Evolutionary conservation across 2,888 invertebrate genomes (phyloP), one percentile per base, ranked within the genome.

Genomic region (Drosophila nigritarsus): DNA sequence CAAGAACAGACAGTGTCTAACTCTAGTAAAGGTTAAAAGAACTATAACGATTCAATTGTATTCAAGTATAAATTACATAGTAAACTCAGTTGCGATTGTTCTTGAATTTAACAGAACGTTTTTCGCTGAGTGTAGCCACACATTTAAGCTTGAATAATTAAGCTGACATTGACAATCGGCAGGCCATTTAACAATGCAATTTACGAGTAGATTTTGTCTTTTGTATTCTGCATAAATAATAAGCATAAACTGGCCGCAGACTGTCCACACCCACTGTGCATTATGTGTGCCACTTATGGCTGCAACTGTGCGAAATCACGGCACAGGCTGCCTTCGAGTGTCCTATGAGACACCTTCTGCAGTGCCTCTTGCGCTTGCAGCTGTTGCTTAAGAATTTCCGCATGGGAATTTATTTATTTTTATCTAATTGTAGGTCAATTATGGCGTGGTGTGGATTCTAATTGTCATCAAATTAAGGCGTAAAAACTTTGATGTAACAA

Each of bases 101-200:
- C 20, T 20, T 5, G 20, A 20, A 42, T 24, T 45, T 15, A 7
- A 9, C 11, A 50, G 0, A 50, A 18, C 1, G 5, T 18, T 53
- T 27, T 20, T 29, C 18, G n/a, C 29, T 45, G 27, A 72, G 27
- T 36, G 36, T 30, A 24, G 58, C 24, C 18, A 63, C 61, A 56
- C 60, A 61, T 51, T 27, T 55, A 58, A 73, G 66, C 74, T 65
- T 70, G 67, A 63, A 80, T 83, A 86, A 86, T 73, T 78, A 70
- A 80, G 56, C 64, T 34, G 53, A 50, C 53, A 30, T 65, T 71
- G 71, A 50, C 40, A 78, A 73, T 73, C 66, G 55, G 63, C 54
- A 48, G 48, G 72, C 56, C 48, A 75, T 67, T 75, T 59, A 61
- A 51, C 48, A 40, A 36, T 51, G 65, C 73, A 72, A 80, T 80